Evolutionary conservation across 2,113 vertebrate species (phyloP).

Genomic region (Anser brachyrhynchus): DNA sequence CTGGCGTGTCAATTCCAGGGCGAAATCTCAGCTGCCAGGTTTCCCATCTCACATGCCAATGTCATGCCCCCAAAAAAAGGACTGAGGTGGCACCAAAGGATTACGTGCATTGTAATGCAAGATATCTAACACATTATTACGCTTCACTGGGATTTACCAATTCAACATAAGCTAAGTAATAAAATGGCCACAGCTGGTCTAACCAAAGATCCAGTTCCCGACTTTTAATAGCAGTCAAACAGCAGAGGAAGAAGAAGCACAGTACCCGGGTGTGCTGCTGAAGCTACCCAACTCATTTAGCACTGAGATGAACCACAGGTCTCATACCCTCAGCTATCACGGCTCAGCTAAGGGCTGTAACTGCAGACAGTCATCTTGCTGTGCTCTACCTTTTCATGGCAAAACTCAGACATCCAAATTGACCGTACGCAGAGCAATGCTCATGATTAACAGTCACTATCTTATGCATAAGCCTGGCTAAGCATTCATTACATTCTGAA

Average conservation of each 20-base stretch:
- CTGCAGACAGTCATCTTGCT: not conserved
- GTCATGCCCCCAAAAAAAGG: rapidly evolving
- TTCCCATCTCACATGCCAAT: not conserved
- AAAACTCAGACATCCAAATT: not conserved
- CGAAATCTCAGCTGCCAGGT: not conserved
- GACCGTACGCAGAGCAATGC: not conserved
- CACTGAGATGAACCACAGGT: not conserved
- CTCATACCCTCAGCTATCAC: rapidly evolving
- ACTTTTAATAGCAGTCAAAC: not conserved
- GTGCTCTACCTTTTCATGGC: not conserved
- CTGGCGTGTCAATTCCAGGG: not conserved
- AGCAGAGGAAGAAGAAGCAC: not conserved
- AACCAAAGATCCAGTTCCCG: not conserved
- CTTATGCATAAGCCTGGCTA: not conserved
- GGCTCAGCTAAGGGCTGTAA: not conserved
- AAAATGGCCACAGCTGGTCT: not conserved
- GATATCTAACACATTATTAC: not conserved
- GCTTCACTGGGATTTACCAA: not conserved
- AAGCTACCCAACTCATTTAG: not conserved
- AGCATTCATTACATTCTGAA: not conserved
- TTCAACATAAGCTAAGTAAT: not conserved
- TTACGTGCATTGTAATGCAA: not conserved
- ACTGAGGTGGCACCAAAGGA: not conserved
- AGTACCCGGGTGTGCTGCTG: not conserved
- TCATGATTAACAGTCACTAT: not conserved